phyloP scores from a whole-genome alignment of 1,140 invertebrate genomes.

The Pissodes strobi region DNA sequence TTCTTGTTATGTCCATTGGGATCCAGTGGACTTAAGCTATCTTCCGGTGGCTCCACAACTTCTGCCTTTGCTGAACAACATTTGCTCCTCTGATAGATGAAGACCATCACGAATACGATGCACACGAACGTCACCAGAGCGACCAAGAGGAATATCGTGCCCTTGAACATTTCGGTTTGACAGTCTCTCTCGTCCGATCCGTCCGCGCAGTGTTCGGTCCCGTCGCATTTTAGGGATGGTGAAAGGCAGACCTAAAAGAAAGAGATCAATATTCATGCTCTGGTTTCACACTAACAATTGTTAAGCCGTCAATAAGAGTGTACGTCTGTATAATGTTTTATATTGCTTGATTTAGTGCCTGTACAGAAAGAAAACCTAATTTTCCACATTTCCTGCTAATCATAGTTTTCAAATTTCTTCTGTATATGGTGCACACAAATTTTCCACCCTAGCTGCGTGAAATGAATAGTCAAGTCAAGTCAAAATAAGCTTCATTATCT shows the following conservation, averaged over 20 bases:
- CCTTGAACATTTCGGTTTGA: slow-evolving; percentile 33
- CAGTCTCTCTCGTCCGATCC: slow-evolving; percentile 70
- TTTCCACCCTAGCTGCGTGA: no score
- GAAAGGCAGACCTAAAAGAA: slow-evolving; percentile 36
- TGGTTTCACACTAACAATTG: no score
- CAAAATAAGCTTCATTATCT: no score
- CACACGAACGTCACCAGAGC: slow-evolving; percentile 18
- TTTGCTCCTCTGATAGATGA: slow-evolving; percentile 37
- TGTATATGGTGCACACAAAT: no score
- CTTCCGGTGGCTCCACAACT: slow-evolving; percentile 57
- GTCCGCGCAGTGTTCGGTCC: slow-evolving; percentile 72
- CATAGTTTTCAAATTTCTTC: no score
- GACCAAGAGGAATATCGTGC: slow-evolving; percentile 33
- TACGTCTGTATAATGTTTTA: no score
- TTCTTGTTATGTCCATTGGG: slow-evolving; percentile 42
- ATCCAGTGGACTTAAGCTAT: slow-evolving; percentile 51
- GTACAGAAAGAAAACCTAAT: neutral
- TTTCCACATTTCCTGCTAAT: neutral
- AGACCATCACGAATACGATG: slow-evolving; percentile 43
- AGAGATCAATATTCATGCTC: slow-evolving; percentile 37
- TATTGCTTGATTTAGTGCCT: neutral
- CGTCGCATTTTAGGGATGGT: slow-evolving; percentile 61
- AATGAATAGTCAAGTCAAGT: no score
- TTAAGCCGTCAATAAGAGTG: no score
- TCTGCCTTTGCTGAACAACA: slow-evolving; percentile 12